Evolutionary conservation across 2,888 invertebrate species (phyloP).

Genomic region (Ophion ventricosus): DNA sequence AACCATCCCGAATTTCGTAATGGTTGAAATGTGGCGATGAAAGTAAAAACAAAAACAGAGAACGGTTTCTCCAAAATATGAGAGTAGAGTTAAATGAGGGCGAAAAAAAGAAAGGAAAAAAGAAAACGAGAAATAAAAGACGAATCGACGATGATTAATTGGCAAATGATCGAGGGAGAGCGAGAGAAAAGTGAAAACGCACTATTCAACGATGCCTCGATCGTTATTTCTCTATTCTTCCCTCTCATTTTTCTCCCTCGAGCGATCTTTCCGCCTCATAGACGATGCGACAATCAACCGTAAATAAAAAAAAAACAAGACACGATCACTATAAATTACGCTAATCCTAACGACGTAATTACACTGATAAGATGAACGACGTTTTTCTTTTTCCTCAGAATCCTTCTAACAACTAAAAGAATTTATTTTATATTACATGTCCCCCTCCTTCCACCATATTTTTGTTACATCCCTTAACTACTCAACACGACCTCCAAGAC

Average conservation of each 20-base stretch:
- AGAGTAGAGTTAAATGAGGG: neutral
- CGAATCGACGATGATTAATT: neutral
- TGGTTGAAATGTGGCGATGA: conserved; percentile 4
- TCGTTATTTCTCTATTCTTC: conserved; percentile 4
- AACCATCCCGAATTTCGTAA: neutral
- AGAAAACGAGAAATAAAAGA: neutral
- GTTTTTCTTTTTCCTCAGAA: conserved; percentile 69
- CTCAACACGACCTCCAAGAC: conserved; percentile 11
- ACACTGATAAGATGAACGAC: conserved; percentile 66
- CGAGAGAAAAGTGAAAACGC: neutral
- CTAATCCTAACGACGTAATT: conserved; percentile 68
- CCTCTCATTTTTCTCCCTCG: neutral
- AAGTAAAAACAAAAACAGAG: too few species aligned
- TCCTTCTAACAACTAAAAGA: conserved; percentile 71
- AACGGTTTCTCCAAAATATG: too few species aligned
- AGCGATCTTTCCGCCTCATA: neutral
- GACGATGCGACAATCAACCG: neutral
- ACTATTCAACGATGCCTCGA: conserved; percentile 9
- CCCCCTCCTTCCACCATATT: neutral
- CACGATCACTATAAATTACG: conserved; percentile 72
- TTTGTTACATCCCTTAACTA: conserved; percentile 18
- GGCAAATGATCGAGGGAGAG: neutral
- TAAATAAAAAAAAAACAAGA: conserved; percentile 30
- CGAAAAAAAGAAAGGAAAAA: neutral
- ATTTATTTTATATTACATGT: neutral